Evolutionary conservation across 2,113 vertebrate genomes (phyloP), one percentile per base, ranked within the genome.

Genomic region (Erinaceus europaeus): DNA sequence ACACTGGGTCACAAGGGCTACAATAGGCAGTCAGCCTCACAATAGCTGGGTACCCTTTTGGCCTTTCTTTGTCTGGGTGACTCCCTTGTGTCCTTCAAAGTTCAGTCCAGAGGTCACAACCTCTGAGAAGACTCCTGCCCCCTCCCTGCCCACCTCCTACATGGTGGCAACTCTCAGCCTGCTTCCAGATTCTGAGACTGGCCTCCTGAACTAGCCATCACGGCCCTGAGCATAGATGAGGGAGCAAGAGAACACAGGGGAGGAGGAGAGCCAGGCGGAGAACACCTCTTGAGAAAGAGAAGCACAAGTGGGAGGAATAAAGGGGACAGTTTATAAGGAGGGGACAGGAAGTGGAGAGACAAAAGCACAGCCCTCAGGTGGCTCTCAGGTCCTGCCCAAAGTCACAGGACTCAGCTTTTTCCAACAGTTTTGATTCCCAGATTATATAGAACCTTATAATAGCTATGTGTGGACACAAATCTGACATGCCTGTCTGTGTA

Each of bases 1-100:
- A 44, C 29, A n/a, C 3, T 0, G 0, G 29, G 62, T 61, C 75
- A 3, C 0, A 0, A 40, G 14, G 36, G 38, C 27, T 25, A 0
- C 57, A 18, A 36, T 7, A 62, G 59, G 55, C 11, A 9, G 14
- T 3, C 0, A 0, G 44, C 13, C 59, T 74, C 65, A 48, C 18
- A 62, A 57, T 0, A 14, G 50, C 38, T 34, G n/a, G 7, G 17
- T 5, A 61, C n/a, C 44, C 73, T 61, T 55, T 21, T 44, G 80
- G 76, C 59, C 52, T 80, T 53, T 74, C 67, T 72, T 12, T 89
- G 73, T n/a, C 48, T 59, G 61, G 18, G 17, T 53, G 21, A 64
- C 44, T 53, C 52, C 71, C 29, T 13, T 10, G 23, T 34, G 50
- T 64, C 72, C 76, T 23, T 20, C 46, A 18, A 34, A 78, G 65